A percentile compares a stretch with the other conserved stretches of the same genome.
These are phyloP conservation scores for Diacarnus erythraeanus DNA, from an alignment of 37 sponge, comb jelly and placozoan genomes.

Conservation along the genomic window DNA sequence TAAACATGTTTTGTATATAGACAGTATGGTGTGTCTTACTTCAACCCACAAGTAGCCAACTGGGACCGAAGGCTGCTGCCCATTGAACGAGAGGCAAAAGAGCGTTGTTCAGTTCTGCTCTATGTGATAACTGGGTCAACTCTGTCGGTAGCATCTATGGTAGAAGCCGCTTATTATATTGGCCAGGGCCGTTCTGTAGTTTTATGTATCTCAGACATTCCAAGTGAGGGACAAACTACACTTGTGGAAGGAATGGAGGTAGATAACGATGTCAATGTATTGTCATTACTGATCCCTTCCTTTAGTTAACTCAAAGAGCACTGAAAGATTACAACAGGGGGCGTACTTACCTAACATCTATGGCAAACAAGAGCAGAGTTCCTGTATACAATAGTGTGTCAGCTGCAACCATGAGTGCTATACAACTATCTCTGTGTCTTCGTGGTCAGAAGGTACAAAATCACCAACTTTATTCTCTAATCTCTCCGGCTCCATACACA, in stretches of 20 bases:
- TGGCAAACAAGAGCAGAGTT: slow-evolving; percentile 45
- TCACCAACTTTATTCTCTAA: neutral
- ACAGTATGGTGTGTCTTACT: slow-evolving; percentile 69
- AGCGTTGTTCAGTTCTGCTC: slow-evolving; percentile 55
- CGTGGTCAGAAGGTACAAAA: neutral
- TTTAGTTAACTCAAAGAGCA: slow-evolving; percentile 52
- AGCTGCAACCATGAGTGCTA: slow-evolving; percentile 43
- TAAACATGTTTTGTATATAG: too few species aligned
- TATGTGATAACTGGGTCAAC: slow-evolving; percentile 51
- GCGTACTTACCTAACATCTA: slow-evolving; percentile 59
- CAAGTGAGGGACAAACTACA: neutral
- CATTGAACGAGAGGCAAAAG: slow-evolving; percentile 78
- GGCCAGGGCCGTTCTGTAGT: slow-evolving; percentile 53
- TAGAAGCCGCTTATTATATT: slow-evolving; percentile 75
- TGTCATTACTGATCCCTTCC: neutral
- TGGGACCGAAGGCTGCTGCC: slow-evolving; percentile 76
- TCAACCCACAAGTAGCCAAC: slow-evolving; percentile 75
- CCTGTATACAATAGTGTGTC: slow-evolving; percentile 41
- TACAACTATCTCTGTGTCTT: slow-evolving; percentile 11
- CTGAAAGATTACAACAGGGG: slow-evolving; percentile 85
- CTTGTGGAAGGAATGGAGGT: slow-evolving; percentile 49
- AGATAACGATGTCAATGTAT: neutral
- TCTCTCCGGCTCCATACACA: neutral
- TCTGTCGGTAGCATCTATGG: slow-evolving; percentile 68
- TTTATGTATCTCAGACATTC: slow-evolving; percentile 51